Conservation (phyloP, 2,797 vertebrate genomes). For the Hybognathus amarus region DNA sequence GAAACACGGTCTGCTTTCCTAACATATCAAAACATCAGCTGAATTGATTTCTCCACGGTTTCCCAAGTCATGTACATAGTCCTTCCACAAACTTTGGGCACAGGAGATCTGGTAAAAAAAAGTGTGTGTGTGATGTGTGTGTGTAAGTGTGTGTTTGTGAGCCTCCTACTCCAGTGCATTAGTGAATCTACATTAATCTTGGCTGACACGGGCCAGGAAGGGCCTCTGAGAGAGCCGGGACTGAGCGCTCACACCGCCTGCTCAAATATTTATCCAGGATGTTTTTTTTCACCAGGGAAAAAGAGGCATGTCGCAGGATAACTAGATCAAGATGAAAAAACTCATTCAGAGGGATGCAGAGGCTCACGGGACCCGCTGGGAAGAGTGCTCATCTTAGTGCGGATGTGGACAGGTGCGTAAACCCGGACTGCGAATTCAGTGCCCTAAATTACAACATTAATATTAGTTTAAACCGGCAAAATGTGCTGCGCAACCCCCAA, state of each 20-base stretch:
- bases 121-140: constrained; percentile 1
- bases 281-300: constrained; percentile 61
- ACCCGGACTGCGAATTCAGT: neutral
- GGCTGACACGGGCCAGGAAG: constrained; percentile 63
- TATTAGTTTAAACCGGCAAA: neutral
- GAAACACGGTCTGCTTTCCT: constrained; percentile 2
- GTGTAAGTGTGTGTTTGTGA: constrained; percentile 41
- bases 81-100: constrained; percentile 21
- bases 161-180: constrained; percentile 57
- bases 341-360: constrained; percentile 53
- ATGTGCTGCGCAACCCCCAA: neutral
- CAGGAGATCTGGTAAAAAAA: constrained; percentile 26
- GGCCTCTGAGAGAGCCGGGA: constrained; percentile 58
- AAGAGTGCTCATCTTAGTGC: neutral
- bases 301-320: constrained; percentile 62
- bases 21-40: neutral
- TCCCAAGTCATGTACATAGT: constrained; percentile 1
- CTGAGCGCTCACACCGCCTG: constrained; percentile 54
- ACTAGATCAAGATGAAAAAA: constrained; percentile 66
- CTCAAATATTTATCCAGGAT: constrained; percentile 71
- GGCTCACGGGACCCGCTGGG: constrained; percentile 17
- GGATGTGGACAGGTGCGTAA: constrained; percentile 44
- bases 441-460: neutral
- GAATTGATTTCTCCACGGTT: constrained; percentile 8
- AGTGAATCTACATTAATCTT: constrained; percentile 66